phyloP scores from a whole-genome alignment of 1,140 invertebrate genomes.

The Amyelois transitella region DNA sequence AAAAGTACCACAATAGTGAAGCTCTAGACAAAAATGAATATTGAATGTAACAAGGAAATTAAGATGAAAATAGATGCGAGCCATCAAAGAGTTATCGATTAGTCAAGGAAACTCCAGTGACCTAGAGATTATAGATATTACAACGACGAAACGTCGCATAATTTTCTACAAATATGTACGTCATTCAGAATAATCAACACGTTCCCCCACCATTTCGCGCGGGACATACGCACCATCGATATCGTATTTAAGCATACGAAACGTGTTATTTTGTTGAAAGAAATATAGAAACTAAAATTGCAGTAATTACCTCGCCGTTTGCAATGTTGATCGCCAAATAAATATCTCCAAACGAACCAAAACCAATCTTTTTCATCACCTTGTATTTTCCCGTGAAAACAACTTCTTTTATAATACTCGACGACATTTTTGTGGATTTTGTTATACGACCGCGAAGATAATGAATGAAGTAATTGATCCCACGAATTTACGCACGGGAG shows the following conservation, averaged over 20 bases:
- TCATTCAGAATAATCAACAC: slow-evolving; percentile 22
- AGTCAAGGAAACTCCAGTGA: not conserved
- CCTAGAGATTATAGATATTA: slow-evolving; percentile 1
- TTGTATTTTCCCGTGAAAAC: slow-evolving; percentile 92
- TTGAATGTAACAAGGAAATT: too few relatives aligned
- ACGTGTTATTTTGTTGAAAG: not conserved
- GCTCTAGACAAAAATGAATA: too few relatives aligned
- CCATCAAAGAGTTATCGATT: not conserved
- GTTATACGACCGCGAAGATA: slow-evolving; percentile 4
- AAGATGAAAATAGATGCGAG: not conserved
- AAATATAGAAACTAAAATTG: not conserved
- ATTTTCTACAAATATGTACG: slow-evolving; percentile 16
- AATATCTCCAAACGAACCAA: slow-evolving; percentile 99
- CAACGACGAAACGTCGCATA: not conserved
- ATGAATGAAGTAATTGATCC: slow-evolving; percentile 18
- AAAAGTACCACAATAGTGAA: too few relatives aligned
- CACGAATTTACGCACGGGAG: slow-evolving; percentile 31
- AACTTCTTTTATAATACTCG: slow-evolving; percentile 25
- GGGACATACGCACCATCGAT: slow-evolving; percentile 9
- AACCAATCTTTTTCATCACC: slow-evolving; percentile 95
- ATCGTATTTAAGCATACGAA: slow-evolving; percentile 14
- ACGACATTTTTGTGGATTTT: slow-evolving; percentile 9
- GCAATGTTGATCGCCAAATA: slow-evolving; percentile 97
- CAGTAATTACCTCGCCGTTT: slow-evolving; percentile 88
- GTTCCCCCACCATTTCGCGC: slow-evolving; percentile 11